Conservation (phyloP, 2,797 vertebrate genomes). For the Tenualosa ilisha region DNA sequence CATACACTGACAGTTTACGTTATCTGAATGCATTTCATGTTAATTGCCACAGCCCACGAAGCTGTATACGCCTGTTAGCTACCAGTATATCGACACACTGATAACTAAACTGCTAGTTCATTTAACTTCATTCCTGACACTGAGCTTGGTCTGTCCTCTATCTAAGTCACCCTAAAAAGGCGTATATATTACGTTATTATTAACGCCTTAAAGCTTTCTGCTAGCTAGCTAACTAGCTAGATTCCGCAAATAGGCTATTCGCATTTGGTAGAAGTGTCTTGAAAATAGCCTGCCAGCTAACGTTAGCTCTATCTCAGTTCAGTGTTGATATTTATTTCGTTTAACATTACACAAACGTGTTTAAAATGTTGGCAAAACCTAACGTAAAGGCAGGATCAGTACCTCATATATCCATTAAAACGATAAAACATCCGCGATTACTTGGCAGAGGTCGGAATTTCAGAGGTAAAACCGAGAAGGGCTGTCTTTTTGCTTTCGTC, state of each 20-base stretch:
- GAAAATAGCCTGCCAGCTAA: neutral
- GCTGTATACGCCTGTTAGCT: neutral
- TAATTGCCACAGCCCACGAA: neutral
- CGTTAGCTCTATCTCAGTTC: neutral
- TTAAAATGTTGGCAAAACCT: neutral
- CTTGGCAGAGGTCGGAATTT: neutral
- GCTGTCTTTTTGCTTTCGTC: neutral
- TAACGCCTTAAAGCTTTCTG: neutral
- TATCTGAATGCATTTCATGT: neutral
- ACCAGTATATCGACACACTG: neutral
- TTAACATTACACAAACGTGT: neutral
- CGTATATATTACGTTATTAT: neutral
- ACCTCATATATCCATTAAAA: conserved; percentile 16
- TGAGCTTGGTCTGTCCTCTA: neutral
- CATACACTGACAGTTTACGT: neutral
- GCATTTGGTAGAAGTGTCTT: neutral
- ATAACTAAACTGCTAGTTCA: neutral
- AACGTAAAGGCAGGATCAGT: neutral
- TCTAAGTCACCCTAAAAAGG: neutral
- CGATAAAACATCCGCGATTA: conserved; percentile 12
- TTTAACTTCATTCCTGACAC: too few species aligned
- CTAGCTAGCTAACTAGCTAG: neutral
- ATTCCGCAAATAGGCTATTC: neutral
- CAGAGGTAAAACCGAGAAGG: neutral
- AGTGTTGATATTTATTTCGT: neutral